A percentile compares a stretch with the other conserved stretches of the same genome.
Conservation (phyloP, 2,888 invertebrate species). For the Epirrita christyi region DNA sequence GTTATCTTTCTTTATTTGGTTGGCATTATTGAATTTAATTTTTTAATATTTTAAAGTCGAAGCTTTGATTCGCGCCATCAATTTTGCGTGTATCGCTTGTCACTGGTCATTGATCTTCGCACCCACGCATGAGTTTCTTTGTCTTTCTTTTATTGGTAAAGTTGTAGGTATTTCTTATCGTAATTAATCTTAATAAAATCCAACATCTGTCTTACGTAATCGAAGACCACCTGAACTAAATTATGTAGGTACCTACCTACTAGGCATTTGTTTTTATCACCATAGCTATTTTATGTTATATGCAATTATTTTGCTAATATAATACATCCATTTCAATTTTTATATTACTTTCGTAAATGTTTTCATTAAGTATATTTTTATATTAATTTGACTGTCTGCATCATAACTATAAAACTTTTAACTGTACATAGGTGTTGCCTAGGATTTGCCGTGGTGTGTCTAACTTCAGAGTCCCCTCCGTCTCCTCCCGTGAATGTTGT, state of each 20-base stretch:
- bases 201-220: constrained; percentile 32
- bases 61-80: constrained; percentile 50
- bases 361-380: background rate
- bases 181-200: constrained; percentile 43
- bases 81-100: constrained; percentile 54
- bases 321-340: background rate
- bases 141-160: constrained; percentile 45
- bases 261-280: background rate
- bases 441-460: too few relatives aligned
- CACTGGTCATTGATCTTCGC: constrained; percentile 39
- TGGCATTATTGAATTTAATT: constrained; percentile 50
- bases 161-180: constrained; percentile 45
- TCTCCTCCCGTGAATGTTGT: too few relatives aligned
- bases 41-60: constrained; percentile 44
- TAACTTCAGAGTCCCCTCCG: too few relatives aligned
- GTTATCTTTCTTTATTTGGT: constrained; percentile 56
- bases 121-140: constrained; percentile 54
- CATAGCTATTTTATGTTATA: background rate
- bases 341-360: background rate
- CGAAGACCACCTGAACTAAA: constrained; percentile 28
- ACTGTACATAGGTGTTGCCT: too few relatives aligned
- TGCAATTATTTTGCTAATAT: background rate
- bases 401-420: too few relatives aligned
- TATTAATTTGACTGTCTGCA: too few relatives aligned
- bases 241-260: constrained; percentile 8